Conservation (phyloP, 2,797 vertebrate species). For the Smutsia gigantea region DNA sequence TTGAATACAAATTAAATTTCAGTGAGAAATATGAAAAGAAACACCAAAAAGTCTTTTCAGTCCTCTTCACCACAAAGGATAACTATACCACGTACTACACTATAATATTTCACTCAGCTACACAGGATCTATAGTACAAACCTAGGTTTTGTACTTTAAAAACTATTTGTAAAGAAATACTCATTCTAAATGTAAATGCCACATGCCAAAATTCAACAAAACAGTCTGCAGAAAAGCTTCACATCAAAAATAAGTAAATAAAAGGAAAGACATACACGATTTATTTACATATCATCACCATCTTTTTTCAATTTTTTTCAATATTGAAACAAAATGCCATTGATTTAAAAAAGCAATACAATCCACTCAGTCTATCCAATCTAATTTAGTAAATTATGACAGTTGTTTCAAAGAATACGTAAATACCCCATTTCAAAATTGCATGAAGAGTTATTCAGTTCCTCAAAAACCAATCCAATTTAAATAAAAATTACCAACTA, state of each 20-base stretch:
- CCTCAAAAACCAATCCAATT: constrained; percentile 7
- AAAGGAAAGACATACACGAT: neutral
- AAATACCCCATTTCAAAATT: constrained; percentile 42
- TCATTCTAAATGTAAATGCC: constrained; percentile 48
- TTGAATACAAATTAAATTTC: constrained; percentile 52
- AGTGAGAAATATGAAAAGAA: constrained; percentile 68
- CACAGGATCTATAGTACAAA: constrained; percentile 1
- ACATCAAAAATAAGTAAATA: constrained; percentile 12
- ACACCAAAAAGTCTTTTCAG: constrained; percentile 33
- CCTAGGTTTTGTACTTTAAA: constrained; percentile 44
- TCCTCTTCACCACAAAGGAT: neutral
- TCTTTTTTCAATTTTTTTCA: constrained; percentile 45
- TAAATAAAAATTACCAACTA: constrained; percentile 54
- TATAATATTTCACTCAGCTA: neutral
- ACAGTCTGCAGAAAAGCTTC: constrained; percentile 23
- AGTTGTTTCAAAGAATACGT: constrained; percentile 42
- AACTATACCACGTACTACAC: neutral
- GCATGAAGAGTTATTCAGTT: neutral
- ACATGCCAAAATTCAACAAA: constrained; percentile 58
- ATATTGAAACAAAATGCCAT: constrained; percentile 25
- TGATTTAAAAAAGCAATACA: constrained; percentile 58
- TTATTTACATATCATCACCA: constrained; percentile 11
- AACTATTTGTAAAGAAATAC: constrained; percentile 50
- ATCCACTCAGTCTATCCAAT: constrained; percentile 16
- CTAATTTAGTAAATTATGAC: neutral